Percentiles rank a stretch among this genome's conserved stretches.
Conservation (phyloP, 1,140 invertebrate species). For the Heterodera schachtii region DNA sequence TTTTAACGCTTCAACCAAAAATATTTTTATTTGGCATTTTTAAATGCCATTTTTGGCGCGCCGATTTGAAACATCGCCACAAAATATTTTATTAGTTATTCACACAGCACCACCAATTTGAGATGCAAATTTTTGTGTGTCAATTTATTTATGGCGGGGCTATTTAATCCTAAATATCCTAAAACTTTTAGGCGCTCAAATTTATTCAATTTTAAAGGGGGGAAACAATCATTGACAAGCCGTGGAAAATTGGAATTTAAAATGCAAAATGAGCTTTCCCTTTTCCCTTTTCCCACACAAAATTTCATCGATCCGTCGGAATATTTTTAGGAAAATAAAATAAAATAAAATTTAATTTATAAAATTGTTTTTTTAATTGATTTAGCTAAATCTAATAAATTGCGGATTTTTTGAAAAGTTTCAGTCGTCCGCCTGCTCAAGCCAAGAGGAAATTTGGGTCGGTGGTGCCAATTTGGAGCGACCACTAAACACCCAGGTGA, state of each 20-base stretch:
- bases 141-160: too few relatives aligned
- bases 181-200: neutral
- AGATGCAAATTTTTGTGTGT: neutral
- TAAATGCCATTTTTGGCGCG: too few relatives aligned
- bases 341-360: slow-evolving; percentile 4
- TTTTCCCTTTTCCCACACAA: too few relatives aligned
- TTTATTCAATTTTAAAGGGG: neutral
- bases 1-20: too few relatives aligned
- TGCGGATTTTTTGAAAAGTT: slow-evolving; percentile 13
- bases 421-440: slow-evolving; percentile 49
- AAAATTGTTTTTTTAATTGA: neutral
- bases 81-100: too few relatives aligned
- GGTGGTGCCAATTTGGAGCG: slow-evolving; percentile 53
- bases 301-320: neutral
- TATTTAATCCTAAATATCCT: neutral
- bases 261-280: neutral
- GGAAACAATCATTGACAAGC: neutral
- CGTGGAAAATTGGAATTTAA: neutral
- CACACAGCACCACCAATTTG: neutral
- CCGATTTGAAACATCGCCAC: too few relatives aligned
- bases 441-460: slow-evolving; percentile 64
- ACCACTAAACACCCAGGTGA: slow-evolving; percentile 58
- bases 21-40: too few relatives aligned
- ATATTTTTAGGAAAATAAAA: slow-evolving; percentile 16
- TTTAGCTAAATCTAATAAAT: neutral